Conservation (phyloP, 2,113 vertebrate genomes). For the Pelecanus crispus region DNA sequence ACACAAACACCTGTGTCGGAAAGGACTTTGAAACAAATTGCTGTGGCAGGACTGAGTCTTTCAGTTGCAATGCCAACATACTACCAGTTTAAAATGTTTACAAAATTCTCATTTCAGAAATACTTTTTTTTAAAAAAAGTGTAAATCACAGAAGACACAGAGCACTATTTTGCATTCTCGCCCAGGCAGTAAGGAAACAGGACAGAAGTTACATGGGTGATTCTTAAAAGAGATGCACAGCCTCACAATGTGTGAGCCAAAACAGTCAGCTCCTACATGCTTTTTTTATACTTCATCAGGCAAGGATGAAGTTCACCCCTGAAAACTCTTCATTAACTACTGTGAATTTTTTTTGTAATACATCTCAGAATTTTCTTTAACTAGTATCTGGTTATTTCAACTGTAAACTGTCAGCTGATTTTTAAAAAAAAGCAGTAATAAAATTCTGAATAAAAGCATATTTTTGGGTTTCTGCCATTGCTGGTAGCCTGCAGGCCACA, state of each 20-base stretch:
- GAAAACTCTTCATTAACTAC: not conserved
- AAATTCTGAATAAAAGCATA: not conserved
- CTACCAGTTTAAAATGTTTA: not conserved
- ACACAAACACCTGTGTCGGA: fast-evolving
- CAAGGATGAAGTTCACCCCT: not conserved
- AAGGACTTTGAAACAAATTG: not conserved
- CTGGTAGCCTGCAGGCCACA: not conserved
- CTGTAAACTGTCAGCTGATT: not conserved
- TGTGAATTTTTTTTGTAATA: not conserved
- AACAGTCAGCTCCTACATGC: not conserved
- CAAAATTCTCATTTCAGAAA: not conserved
- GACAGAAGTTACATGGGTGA: not conserved
- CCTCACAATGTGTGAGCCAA: fast-evolving
- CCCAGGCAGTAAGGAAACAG: not conserved
- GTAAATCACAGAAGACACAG: not conserved
- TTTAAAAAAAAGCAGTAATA: not conserved
- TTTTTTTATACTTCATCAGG: not conserved
- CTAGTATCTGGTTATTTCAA: not conserved
- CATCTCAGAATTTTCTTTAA: not conserved
- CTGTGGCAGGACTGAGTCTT: not conserved
- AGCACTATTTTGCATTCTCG: not conserved
- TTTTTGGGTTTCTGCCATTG: not conserved
- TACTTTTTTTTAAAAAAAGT: not conserved
- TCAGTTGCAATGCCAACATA: not conserved
- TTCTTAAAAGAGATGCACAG: not conserved